Evolutionary conservation across 2,888 invertebrate species (phyloP).

Genomic region (Eudemis profundana): DNA sequence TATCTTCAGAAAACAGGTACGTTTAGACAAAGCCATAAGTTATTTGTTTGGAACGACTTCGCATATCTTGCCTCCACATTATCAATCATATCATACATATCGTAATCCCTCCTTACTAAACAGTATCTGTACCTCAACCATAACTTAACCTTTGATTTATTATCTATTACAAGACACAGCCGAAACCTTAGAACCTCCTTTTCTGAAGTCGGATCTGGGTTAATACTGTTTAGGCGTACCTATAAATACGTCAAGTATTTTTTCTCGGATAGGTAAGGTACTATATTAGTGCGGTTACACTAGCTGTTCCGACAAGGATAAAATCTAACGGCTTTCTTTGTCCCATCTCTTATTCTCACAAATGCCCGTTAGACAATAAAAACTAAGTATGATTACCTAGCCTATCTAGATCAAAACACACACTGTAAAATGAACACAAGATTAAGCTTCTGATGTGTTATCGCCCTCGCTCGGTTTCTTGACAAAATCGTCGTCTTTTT

Average conservation of each 20-base stretch:
- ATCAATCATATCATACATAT: background rate
- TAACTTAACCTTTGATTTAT: too few relatives aligned
- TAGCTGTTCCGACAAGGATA: conserved; percentile 20
- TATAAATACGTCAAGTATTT: background rate
- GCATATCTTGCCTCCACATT: too few relatives aligned
- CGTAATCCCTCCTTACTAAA: background rate
- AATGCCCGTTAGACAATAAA: conserved; percentile 28
- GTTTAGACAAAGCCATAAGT: background rate
- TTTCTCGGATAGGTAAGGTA: background rate
- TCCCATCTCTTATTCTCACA: conserved; percentile 19
- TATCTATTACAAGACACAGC: too few relatives aligned
- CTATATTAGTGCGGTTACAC: background rate
- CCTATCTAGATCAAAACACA: conserved; percentile 37
- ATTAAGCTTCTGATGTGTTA: conserved; percentile 81
- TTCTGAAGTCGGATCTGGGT: too few relatives aligned
- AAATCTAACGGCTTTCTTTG: conserved; percentile 20
- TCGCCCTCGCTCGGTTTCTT: conserved; percentile 74
- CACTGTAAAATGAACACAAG: conserved; percentile 40
- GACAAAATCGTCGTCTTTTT: conserved; percentile 71
- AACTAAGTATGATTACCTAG: conserved; percentile 36
- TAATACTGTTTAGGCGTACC: background rate
- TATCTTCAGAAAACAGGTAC: conserved; percentile 12
- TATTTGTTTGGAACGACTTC: background rate
- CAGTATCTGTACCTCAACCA: too few relatives aligned
- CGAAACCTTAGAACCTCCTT: too few relatives aligned